phyloP scores from a whole-genome alignment of 2,797 vertebrate species.

The Rhodeus uyekii region DNA sequence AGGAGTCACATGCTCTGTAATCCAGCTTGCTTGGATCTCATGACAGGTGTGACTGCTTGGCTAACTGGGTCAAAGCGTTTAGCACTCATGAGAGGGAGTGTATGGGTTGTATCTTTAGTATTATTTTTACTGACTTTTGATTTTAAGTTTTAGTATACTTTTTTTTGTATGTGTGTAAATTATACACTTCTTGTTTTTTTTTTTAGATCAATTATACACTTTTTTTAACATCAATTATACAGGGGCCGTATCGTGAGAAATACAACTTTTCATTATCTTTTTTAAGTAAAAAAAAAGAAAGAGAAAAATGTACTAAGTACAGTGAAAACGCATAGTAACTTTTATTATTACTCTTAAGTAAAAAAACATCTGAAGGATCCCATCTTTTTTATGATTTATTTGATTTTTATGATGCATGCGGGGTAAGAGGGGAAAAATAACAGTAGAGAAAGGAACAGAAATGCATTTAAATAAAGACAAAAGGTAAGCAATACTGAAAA shows the following conservation, averaged over 20 bases:
- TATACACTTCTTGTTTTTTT: too few relatives aligned
- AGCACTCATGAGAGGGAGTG: conserved; percentile 33
- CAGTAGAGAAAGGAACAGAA: not conserved
- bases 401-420: not conserved
- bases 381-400: not conserved
- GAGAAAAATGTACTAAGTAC: too few relatives aligned
- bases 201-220: not conserved
- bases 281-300: not conserved
- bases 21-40: conserved; percentile 61
- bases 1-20: conserved; percentile 60
- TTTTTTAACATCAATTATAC: not conserved
- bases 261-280: not conserved
- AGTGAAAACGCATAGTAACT: not conserved
- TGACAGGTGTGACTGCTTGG: conserved; percentile 67
- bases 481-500: not conserved
- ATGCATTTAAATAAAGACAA: not conserved
- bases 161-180: not conserved
- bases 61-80: conserved; percentile 67
- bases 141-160: not conserved
- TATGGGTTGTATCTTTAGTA: not conserved
- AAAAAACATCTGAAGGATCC: not conserved
- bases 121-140: conserved; percentile 17
- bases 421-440: not conserved
- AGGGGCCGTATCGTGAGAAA: not conserved
- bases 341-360: not conserved